These are phyloP conservation scores for Brachyhypopomus gauderio DNA, from an alignment of 2,113 vertebrate species.

Conservation along the genomic window DNA sequence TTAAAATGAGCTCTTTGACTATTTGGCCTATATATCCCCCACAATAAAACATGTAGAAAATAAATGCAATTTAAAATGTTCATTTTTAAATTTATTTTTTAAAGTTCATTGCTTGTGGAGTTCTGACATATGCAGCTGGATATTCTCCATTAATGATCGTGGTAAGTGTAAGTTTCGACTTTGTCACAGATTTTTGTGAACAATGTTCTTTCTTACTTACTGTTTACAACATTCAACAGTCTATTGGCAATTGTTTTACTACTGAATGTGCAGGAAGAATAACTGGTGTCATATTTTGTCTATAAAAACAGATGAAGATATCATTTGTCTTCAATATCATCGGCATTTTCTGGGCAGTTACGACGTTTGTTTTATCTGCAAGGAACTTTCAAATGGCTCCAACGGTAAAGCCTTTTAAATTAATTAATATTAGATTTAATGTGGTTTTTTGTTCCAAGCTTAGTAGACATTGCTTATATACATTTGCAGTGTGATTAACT, in stretches of 20 bases:
- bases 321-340: constrained; percentile 74
- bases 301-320: constrained; percentile 59
- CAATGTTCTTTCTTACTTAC: not conserved
- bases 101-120: constrained; percentile 69
- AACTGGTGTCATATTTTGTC: not conserved
- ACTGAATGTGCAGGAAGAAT: not conserved
- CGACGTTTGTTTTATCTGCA: not conserved
- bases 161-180: constrained; percentile 57
- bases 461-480: not conserved
- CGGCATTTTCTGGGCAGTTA: constrained; percentile 65
- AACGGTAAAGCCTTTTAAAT: not conserved
- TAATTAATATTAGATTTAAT: not conserved
- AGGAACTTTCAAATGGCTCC: rapidly evolving
- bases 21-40: too few relatives aligned
- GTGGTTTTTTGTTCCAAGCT: not conserved
- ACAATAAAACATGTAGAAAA: too few relatives aligned
- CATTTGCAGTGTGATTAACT: too few relatives aligned
- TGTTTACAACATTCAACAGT: too few relatives aligned
- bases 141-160: constrained; percentile 65
- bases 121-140: constrained; percentile 67
- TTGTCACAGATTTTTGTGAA: not conserved
- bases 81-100: not conserved
- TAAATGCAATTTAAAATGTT: too few relatives aligned
- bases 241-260: not conserved
- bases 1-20: too few relatives aligned